phyloP scores from a whole-genome alignment of 2,888 invertebrate species.

The Pherbina coryleti region DNA sequence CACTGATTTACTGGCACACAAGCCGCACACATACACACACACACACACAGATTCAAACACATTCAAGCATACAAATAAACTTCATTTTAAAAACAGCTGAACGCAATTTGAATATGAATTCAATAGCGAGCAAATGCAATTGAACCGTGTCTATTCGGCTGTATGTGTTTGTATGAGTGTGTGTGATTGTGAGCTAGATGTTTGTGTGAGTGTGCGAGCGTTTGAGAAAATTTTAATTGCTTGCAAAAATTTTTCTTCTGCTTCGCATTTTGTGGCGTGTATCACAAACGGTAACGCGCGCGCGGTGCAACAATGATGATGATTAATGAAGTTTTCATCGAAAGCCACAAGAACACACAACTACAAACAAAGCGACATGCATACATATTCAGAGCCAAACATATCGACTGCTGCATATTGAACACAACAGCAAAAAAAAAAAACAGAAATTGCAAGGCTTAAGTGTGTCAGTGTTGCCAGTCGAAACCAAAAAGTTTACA shows the following conservation, averaged over 20 bases:
- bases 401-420: too few species aligned
- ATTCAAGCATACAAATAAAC: background rate
- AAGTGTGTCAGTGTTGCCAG: constrained; percentile 15
- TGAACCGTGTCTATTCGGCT: constrained; percentile 33
- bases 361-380: background rate
- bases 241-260: background rate
- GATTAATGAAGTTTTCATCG: constrained; percentile 34
- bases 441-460: background rate
- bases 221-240: constrained; percentile 28
- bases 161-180: background rate
- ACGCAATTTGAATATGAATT: constrained; percentile 4
- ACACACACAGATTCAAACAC: constrained; percentile 19
- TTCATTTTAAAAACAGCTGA: background rate
- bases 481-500: background rate
- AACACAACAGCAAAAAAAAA: background rate
- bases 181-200: too few species aligned
- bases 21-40: too few species aligned
- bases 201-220: too few species aligned
- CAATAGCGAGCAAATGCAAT: constrained; percentile 37
- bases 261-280: background rate
- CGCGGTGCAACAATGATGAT: constrained; percentile 1
- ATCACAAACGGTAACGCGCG: background rate
- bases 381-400: constrained; percentile 5
- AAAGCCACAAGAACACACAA: constrained; percentile 2
- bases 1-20: background rate